A percentile compares a stretch with the other conserved stretches of the same genome.
phyloP scores from a whole-genome alignment of 1,140 invertebrate species.

The Drosophila paulistorum region DNA sequence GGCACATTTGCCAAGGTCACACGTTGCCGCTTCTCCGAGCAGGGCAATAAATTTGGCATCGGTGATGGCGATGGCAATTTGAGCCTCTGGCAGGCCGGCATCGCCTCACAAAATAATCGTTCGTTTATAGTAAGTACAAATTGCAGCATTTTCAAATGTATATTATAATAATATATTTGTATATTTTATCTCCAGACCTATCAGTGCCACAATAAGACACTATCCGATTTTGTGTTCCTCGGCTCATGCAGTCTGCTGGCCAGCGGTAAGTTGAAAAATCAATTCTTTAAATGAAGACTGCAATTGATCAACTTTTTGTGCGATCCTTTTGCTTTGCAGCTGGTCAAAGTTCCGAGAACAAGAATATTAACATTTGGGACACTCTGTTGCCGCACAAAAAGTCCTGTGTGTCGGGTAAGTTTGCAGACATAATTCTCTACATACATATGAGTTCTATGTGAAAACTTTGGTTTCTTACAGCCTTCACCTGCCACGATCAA shows the following conservation, averaged over 20 bases:
- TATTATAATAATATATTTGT: neutral
- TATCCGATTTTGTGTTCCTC: slow-evolving; percentile 98
- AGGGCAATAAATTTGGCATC: slow-evolving; percentile 99
- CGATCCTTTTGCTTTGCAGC: slow-evolving; percentile 84
- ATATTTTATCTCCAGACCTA: slow-evolving; percentile 89
- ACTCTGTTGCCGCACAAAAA: slow-evolving; percentile 97
- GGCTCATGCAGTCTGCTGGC: slow-evolving; percentile 98
- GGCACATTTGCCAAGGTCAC: slow-evolving; percentile 97
- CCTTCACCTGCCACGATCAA: slow-evolving; percentile 96
- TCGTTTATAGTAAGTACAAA: slow-evolving; percentile 96
- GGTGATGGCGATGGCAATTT: slow-evolving; percentile 96
- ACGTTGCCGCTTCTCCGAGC: slow-evolving; percentile 95
- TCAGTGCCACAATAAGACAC: slow-evolving; percentile 98
- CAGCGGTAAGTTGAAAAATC: slow-evolving; percentile 85
- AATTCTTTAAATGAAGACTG: neutral
- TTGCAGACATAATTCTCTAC: neutral
- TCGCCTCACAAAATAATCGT: slow-evolving; percentile 90
- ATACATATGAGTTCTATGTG: neutral
- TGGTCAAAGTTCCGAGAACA: slow-evolving; percentile 97
- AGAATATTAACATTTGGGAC: slow-evolving; percentile 99
- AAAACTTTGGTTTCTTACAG: slow-evolving; percentile 68
- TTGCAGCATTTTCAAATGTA: neutral
- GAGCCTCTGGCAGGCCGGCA: slow-evolving; percentile 96
- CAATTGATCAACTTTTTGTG: neutral
- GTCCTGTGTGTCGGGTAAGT: slow-evolving; percentile 92